These are phyloP conservation scores for Drosophila serrata DNA, from an alignment of 1,140 invertebrate genomes.

Conservation along the genomic window DNA sequence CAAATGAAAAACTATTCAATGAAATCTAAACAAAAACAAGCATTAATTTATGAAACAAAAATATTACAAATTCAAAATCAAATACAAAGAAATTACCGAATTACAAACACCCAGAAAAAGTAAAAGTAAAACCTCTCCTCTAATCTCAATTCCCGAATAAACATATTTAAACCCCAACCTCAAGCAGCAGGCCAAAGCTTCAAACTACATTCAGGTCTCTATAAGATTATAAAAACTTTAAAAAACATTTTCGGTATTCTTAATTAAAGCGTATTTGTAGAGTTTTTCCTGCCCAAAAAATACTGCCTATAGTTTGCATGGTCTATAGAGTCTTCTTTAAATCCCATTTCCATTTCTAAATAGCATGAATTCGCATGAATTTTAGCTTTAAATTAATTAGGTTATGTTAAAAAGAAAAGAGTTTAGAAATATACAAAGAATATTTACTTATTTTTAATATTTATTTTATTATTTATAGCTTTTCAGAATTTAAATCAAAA, in stretches of 20 bases:
- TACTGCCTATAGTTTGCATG: constrained; percentile 13
- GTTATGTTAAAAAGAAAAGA: neutral
- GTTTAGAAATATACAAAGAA: neutral
- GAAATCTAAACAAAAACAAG: constrained; percentile 33
- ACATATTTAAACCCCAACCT: constrained; percentile 1
- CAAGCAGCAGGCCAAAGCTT: constrained; percentile 27
- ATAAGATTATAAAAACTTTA: constrained; percentile 23
- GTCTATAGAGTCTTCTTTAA: constrained; percentile 1
- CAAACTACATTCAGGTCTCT: constrained; percentile 26
- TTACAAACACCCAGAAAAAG: constrained; percentile 24
- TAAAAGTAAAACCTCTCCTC: constrained; percentile 5
- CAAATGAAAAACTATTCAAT: constrained; percentile 15
- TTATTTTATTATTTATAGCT: neutral
- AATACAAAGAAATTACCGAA: constrained; percentile 20
- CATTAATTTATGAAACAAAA: constrained; percentile 14
- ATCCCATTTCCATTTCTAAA: neutral
- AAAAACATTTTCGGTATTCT: constrained; percentile 14
- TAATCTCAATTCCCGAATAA: constrained; percentile 14
- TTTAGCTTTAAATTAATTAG: neutral
- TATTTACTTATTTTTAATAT: neutral
- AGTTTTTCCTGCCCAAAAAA: neutral
- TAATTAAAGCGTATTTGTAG: constrained; percentile 20
- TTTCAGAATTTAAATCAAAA: too few species aligned
- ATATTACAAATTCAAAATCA: constrained; percentile 16
- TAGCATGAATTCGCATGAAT: constrained; percentile 12